Percentiles rank a stretch among this genome's conserved stretches.
These are phyloP conservation scores for Oncorhynchus tshawytscha DNA, from an alignment of 2,113 vertebrate species.

Conservation along the genomic window DNA sequence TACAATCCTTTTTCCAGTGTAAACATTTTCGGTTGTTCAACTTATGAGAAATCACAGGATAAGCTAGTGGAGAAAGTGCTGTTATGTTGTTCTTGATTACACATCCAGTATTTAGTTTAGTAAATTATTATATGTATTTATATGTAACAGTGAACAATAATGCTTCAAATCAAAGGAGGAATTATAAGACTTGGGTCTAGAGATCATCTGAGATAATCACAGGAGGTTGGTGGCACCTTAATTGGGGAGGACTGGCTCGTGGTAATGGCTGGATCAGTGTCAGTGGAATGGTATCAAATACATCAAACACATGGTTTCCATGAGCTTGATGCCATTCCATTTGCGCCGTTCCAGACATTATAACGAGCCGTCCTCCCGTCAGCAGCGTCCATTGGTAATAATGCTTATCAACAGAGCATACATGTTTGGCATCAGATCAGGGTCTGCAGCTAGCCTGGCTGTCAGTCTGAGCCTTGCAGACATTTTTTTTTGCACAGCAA, in stretches of 20 bases:
- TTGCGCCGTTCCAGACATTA: no score
- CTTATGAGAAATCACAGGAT: neutral
- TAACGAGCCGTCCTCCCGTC: no score
- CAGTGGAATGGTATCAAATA: no score
- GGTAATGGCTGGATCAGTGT: no score
- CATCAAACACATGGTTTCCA: no score
- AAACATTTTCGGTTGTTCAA: neutral
- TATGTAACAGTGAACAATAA: neutral
- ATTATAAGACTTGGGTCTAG: conserved; percentile 3
- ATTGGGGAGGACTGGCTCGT: no score
- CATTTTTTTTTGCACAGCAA: conserved; percentile 61
- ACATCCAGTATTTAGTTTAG: neutral
- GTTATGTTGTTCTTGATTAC: neutral
- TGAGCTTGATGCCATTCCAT: no score
- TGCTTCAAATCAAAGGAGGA: neutral
- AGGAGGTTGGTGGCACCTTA: no score
- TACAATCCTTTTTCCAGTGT: neutral
- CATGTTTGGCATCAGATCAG: conserved; percentile 17
- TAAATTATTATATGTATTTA: neutral
- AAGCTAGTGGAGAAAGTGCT: neutral
- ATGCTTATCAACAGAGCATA: conserved; percentile 57
- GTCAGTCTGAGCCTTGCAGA: conserved; percentile 70
- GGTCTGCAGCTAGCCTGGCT: conserved; percentile 42
- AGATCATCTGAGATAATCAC: conserved; percentile 29
- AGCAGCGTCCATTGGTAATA: no score